Percentiles rank a stretch among this genome's conserved stretches.
Evolutionary conservation across 2,888 invertebrate genomes (phyloP).

Genomic region (Tanypteryx hageni): DNA sequence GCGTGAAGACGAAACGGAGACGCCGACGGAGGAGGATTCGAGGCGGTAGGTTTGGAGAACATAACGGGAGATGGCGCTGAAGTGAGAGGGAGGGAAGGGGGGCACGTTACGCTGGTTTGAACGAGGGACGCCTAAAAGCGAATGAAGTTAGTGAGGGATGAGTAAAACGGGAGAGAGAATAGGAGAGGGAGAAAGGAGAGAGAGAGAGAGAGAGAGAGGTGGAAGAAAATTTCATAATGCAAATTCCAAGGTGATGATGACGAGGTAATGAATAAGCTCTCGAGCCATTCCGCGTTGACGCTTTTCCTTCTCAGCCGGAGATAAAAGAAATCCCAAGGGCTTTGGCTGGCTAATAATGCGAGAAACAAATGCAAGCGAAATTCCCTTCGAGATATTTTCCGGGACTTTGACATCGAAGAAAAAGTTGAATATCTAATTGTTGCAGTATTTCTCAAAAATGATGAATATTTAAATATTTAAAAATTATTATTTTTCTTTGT

Average conservation of each 20-base stretch:
- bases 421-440: too few relatives aligned
- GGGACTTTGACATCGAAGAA: too few relatives aligned
- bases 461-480: too few relatives aligned
- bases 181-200: not conserved
- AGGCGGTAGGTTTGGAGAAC: too few relatives aligned
- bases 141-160: not conserved
- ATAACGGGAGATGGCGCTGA: not conserved
- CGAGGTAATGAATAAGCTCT: constrained; percentile 30
- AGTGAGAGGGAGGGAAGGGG: not conserved
- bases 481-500: too few relatives aligned
- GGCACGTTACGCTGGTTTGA: not conserved
- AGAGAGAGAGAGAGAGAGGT: not conserved
- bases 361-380: not conserved
- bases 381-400: not conserved
- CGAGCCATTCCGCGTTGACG: not conserved
- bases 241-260: constrained; percentile 18
- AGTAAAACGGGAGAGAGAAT: not conserved
- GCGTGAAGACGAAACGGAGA: too few relatives aligned
- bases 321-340: constrained; percentile 13
- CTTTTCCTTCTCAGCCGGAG: not conserved
- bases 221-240: constrained; percentile 45
- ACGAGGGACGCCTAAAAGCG: not conserved
- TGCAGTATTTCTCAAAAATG: too few relatives aligned
- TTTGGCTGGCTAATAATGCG: constrained; percentile 28
- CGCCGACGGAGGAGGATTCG: too few relatives aligned